Conservation (phyloP, 2,113 vertebrate genomes). For the Todiramphus chloris region DNA sequence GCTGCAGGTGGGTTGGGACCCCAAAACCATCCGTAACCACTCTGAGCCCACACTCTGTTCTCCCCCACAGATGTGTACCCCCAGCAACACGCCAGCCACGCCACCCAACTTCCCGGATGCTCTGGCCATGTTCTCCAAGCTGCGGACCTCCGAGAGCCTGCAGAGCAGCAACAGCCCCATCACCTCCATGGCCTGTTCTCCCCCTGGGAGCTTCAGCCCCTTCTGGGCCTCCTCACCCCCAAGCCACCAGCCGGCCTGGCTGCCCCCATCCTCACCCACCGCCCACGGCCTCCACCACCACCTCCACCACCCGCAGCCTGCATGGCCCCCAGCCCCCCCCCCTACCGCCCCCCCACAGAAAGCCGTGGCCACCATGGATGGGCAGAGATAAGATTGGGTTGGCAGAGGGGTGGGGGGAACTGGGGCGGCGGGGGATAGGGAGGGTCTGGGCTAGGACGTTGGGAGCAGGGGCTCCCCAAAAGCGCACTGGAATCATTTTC, state of each 20-base stretch:
- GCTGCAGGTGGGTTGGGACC: not conserved
- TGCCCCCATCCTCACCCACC: slow-evolving; percentile 86
- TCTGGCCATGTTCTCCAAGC: slow-evolving; percentile 96
- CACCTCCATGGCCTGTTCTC: slow-evolving; percentile 86
- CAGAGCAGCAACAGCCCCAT: slow-evolving; percentile 73
- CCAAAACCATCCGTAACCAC: rapidly evolving
- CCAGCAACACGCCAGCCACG: slow-evolving; percentile 94
- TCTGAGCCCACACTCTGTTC: not conserved
- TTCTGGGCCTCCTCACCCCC: slow-evolving; percentile 91
- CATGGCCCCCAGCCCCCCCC: too few relatives aligned
- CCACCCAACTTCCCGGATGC: slow-evolving; percentile 95
- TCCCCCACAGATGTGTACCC: slow-evolving; percentile 89
- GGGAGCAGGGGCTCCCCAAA: too few relatives aligned
- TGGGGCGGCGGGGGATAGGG: too few relatives aligned
- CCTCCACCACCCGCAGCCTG: too few relatives aligned
- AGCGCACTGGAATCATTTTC: too few relatives aligned
- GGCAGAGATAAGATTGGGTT: too few relatives aligned
- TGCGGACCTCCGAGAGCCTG: slow-evolving; percentile 85
- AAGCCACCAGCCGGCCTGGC: slow-evolving; percentile 82
- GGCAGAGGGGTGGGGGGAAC: too few relatives aligned
- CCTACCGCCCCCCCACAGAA: too few relatives aligned
- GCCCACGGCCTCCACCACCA: slow-evolving; percentile 71
- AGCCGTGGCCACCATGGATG: too few relatives aligned
- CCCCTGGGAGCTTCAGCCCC: slow-evolving; percentile 79
- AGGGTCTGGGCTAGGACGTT: too few relatives aligned